Evolutionary conservation across 1,140 invertebrate species (phyloP), one percentile per base, ranked within the genome.

Genomic region (Drosophila punjabiensis): DNA sequence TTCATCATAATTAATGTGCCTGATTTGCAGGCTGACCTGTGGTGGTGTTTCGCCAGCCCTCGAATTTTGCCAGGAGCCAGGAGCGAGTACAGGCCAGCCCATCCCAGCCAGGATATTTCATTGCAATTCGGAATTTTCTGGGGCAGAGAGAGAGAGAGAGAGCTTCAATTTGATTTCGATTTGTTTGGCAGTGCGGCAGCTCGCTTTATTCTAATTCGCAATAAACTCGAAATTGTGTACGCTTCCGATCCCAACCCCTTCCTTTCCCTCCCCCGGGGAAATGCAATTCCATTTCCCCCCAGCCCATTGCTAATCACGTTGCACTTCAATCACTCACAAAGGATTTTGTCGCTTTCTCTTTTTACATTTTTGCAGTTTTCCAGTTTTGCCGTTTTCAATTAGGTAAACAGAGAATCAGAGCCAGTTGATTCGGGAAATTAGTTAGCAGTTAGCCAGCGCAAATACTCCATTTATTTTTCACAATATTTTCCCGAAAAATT

Each of bases 1-100:
- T 87, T 83, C 64, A 71, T 81, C 84, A 88, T 88, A 89, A 88
- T 88, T 88, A 88, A 88, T 88, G 85, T 81, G 84, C 81, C 81
- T 84, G 84, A 88, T 89, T 88, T 89, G 68, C 62, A 82, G 81
- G 55, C 61, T 77, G 47, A 77, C 75, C 62, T 77, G 73, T 77
- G 73, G 24, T 64, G 28, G 14, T 30, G 43, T 62, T 35, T 59
- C 9, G 24, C 2, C 20, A 30, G 67, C 32, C 71, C 53, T 60
- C 13, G 39, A 52, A 53, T 45, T 59, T 35, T 9, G 39, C 55
- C 28, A 45, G 62, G 39, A 77, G 62, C 37, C 73, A 18, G 43
- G 24, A 30, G 28, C 5, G 10, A 32, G 48, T 8, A 7, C 39
- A n/a, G 7, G 1, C 18, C n/a, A 11, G n/a, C 5, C 5, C n/a